These are phyloP conservation scores for Microctenopoma stevenorrisi DNA, from an alignment of 2,797 vertebrate genomes.

Conservation along the genomic window DNA sequence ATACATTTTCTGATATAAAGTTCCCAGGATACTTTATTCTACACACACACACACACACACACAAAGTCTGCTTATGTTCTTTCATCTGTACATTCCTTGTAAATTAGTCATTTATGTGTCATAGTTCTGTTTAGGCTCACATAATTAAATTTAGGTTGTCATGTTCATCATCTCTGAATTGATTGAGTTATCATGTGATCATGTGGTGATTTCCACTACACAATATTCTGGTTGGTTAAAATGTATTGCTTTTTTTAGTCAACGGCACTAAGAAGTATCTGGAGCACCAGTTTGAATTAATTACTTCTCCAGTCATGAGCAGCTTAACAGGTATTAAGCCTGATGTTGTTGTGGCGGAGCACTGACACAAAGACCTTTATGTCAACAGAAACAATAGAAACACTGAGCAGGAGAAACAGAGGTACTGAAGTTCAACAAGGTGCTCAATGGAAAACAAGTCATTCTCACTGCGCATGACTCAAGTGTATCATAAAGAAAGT, in stretches of 20 bases:
- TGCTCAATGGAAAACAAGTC: too few relatives aligned
- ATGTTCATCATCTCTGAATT: neutral
- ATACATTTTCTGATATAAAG: too few relatives aligned
- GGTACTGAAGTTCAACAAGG: too few relatives aligned
- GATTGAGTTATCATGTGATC: neutral
- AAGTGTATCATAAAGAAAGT: neutral
- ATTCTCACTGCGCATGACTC: neutral
- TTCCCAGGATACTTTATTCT: too few relatives aligned
- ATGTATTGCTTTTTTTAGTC: too few relatives aligned
- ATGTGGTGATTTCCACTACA: too few relatives aligned
- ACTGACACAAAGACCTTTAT: neutral
- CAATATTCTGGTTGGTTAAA: too few relatives aligned
- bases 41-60: too few relatives aligned
- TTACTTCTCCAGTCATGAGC: slow-evolving; percentile 1
- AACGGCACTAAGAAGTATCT: neutral
- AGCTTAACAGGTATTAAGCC: slow-evolving; percentile 16
- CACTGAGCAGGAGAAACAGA: neutral
- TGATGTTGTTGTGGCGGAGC: neutral
- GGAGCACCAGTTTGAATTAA: slow-evolving; percentile 6
- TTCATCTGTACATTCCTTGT: neutral
- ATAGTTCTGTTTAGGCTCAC: neutral
- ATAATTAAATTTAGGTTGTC: neutral
- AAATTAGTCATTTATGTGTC: neutral
- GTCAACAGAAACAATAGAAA: slow-evolving; percentile 3
- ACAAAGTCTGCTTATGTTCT: neutral